These are phyloP conservation scores for Temnothorax rugatulus DNA, from an alignment of 2,888 invertebrate genomes.

Conservation along the genomic window DNA sequence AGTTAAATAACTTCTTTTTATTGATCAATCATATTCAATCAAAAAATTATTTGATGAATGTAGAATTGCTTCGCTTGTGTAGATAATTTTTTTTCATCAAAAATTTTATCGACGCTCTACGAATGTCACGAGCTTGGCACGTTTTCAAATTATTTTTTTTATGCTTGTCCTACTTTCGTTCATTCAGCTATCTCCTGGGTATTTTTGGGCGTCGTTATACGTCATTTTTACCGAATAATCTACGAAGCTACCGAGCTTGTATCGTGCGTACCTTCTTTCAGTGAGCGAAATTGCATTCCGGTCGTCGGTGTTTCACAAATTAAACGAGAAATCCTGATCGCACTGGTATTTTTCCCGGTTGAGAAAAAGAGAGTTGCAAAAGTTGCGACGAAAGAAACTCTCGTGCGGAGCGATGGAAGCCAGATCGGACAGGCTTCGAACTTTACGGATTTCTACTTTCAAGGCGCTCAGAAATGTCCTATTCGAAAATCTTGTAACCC, in stretches of 20 bases:
- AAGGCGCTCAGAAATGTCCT: constrained; percentile 3
- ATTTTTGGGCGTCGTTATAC: constrained; percentile 11
- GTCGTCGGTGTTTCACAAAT: constrained; percentile 59
- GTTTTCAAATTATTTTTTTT: not conserved
- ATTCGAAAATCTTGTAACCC: constrained; percentile 26
- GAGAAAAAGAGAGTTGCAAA: constrained; percentile 32
- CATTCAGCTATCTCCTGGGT: not conserved
- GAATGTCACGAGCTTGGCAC: not conserved
- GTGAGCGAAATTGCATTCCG: constrained; percentile 61
- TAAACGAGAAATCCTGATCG: constrained; percentile 68
- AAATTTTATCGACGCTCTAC: not conserved
- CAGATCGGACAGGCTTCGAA: constrained; percentile 17
- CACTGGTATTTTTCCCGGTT: constrained; percentile 45
- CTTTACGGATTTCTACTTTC: constrained; percentile 39
- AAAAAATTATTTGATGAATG: constrained; percentile 1
- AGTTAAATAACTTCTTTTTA: not conserved
- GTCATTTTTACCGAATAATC: constrained; percentile 36
- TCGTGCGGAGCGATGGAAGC: constrained; percentile 23
- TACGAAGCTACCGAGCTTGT: constrained; percentile 6
- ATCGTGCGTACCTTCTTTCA: constrained; percentile 50
- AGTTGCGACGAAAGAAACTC: constrained; percentile 32
- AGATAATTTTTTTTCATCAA: not conserved
- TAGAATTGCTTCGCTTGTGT: not conserved
- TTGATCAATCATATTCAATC: not conserved
- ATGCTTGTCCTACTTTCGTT: not conserved